A percentile compares a stretch with the other conserved stretches of the same genome.
Conservation (phyloP, 2,888 invertebrate species). For the Timema cristinae region DNA sequence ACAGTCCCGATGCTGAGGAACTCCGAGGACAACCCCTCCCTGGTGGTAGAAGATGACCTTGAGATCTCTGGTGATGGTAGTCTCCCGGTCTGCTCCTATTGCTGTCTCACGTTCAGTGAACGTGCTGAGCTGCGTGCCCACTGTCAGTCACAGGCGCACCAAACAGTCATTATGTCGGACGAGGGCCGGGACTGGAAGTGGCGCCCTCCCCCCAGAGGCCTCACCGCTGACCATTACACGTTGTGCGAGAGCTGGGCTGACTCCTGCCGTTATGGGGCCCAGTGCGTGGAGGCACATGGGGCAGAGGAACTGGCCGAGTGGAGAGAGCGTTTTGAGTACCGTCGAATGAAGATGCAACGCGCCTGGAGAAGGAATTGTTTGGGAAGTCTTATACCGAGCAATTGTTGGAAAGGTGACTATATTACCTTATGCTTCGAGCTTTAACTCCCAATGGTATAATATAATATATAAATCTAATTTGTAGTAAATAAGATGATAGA, state of each 20-base stretch:
- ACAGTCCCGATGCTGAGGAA: too few relatives aligned
- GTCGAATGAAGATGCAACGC: conserved; percentile 58
- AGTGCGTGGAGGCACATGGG: conserved; percentile 72
- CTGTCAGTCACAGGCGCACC: conserved; percentile 60
- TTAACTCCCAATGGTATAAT: background rate
- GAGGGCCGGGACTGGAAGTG: conserved; percentile 64
- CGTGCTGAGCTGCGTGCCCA: conserved; percentile 54
- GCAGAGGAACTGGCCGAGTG: conserved; percentile 67
- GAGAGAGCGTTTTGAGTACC: conserved; percentile 66
- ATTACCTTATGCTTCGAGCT: background rate
- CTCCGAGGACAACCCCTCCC: too few relatives aligned
- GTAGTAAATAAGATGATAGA: too few relatives aligned
- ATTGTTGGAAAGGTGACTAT: conserved; percentile 53
- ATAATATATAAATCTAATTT: background rate
- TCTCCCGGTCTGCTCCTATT: conserved; percentile 50
- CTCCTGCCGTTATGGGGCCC: conserved; percentile 61
- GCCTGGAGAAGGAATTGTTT: conserved; percentile 66
- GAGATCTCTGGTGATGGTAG: too few relatives aligned
- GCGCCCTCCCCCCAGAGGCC: conserved; percentile 65
- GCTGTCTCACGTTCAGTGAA: conserved; percentile 53
- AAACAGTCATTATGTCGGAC: conserved; percentile 64
- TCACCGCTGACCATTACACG: conserved; percentile 59
- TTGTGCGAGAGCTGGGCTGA: conserved; percentile 58
- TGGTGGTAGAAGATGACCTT: too few relatives aligned
- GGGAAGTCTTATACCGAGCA: conserved; percentile 58